These are phyloP conservation scores for Drosophila imparisetae DNA, from an alignment of 2,888 invertebrate genomes.

Conservation along the genomic window DNA sequence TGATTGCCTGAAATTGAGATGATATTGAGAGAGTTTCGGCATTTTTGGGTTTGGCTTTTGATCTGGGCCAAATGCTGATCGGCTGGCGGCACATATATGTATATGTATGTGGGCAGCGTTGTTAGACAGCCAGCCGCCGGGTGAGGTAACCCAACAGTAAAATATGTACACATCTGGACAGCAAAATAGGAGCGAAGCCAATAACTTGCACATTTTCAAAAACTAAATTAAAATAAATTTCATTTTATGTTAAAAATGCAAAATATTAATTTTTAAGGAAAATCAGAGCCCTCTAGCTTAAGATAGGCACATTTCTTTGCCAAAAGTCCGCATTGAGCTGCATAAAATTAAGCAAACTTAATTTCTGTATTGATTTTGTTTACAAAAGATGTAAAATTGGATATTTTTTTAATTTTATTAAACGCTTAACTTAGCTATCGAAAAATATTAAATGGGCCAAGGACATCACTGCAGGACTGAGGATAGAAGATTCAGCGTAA, in stretches of 20 bases:
- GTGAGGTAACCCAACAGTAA: constrained; percentile 15
- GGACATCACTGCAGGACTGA: no score
- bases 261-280: neutral
- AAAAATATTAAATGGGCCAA: no score
- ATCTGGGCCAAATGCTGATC: neutral
- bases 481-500: no score
- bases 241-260: neutral
- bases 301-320: neutral
- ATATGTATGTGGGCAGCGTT: constrained; percentile 34
- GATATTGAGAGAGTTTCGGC: constrained; percentile 23
- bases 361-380: no score
- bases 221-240: neutral
- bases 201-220: neutral
- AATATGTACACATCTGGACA: neutral
- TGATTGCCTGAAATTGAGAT: constrained; percentile 41
- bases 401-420: no score
- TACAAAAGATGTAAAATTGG: no score
- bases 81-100: neutral
- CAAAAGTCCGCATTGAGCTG: neutral
- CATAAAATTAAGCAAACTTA: neutral
- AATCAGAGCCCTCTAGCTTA: neutral
- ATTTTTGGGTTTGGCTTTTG: constrained; percentile 24
- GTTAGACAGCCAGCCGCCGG: constrained; percentile 37
- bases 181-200: neutral
- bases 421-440: no score